Percentiles rank a stretch among this genome's conserved stretches.
These are phyloP conservation scores for Trichomycterus rosablanca DNA, from an alignment of 2,113 vertebrate species.

Conservation along the genomic window DNA sequence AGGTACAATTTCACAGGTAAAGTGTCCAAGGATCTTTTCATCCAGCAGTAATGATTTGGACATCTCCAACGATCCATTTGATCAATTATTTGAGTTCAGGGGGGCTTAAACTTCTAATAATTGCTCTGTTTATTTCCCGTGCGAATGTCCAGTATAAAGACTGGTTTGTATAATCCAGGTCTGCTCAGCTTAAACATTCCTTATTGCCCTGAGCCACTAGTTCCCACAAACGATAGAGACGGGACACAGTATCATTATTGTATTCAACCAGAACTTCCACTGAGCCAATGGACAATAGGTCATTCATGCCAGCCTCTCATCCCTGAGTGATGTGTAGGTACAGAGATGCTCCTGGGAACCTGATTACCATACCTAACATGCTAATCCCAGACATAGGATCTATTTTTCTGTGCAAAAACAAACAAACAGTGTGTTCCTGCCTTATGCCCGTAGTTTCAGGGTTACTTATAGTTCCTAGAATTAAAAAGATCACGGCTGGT, in stretches of 20 bases:
- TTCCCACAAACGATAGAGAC: conserved; percentile 40
- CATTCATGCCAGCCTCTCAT: conserved; percentile 44
- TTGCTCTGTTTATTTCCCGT: conserved; percentile 34
- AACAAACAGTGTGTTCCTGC: too few relatives aligned
- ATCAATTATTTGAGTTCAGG: too few relatives aligned
- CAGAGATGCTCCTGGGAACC: conserved; percentile 37
- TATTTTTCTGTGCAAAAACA: too few relatives aligned
- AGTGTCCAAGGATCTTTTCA: too few relatives aligned
- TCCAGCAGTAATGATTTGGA: too few relatives aligned
- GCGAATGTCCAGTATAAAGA: conserved; percentile 40
- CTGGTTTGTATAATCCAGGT: conserved; percentile 39
- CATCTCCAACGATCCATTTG: too few relatives aligned
- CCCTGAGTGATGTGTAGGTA: conserved; percentile 36
- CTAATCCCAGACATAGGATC: conserved; percentile 24
- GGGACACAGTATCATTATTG: conserved; percentile 46
- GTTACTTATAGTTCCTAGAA: too few relatives aligned
- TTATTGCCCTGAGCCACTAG: conserved; percentile 39
- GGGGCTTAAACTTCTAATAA: too few relatives aligned
- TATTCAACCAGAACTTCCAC: conserved; percentile 18
- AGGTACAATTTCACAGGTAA: too few relatives aligned
- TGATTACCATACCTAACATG: conserved; percentile 13
- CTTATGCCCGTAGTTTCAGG: too few relatives aligned
- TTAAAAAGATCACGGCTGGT: too few relatives aligned
- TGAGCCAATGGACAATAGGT: conserved; percentile 45
- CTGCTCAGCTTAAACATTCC: conserved; percentile 33